Base-by-base conservation (phyloP, 1,140 invertebrate species). In the Hypothenemus hampei region DNA sequence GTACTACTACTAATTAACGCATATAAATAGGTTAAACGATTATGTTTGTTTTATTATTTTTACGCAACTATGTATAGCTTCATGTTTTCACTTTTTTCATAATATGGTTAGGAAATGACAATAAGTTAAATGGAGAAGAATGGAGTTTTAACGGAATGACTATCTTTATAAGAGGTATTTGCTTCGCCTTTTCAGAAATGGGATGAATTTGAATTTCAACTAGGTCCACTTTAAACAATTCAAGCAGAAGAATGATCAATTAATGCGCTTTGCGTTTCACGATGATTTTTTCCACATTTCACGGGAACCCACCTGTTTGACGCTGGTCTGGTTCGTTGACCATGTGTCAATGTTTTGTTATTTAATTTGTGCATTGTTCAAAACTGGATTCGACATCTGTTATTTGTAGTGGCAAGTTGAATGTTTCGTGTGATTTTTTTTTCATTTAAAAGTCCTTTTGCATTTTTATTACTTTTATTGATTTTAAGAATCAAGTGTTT, bases 401-500 rank as follows among this genome's bases (percentile, higher is more conserved):
- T 29, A 29, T 5, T 3, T 16, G n/a, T 37, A 7, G 36, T 18
- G 16, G 36, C 16, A 13, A 16, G 18, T 0, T 37, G n/a, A 15
- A 13, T 13, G 3, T 37, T 13, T 3, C n/a, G 26, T 29, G 26
- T n/a, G 26, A 7, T 37, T 37, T 37, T 29, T 7, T 6, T 7
- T 29, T 29, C n/a, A 29, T 6, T n/a, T 7, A 29, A 29, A 29
- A 37, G 24, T 16, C 35, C 16, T 37, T 16, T 37, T 15, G 16
- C 2, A 37, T 16, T 37, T 16, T n/a, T 13, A 29, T 13, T 16
- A 18, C 19, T 45, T 24, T 15, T 7, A 7, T 13, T 15, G 29
- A 29, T 45, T 45, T 11, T 15, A 24, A 24, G 7, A 29, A n/a
- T 26, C 45, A 24, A 16, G 21, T 48, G 36, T 48, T 48, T 48